Conservation (phyloP, 2,797 vertebrate genomes). For the Sebastes flavidus region DNA sequence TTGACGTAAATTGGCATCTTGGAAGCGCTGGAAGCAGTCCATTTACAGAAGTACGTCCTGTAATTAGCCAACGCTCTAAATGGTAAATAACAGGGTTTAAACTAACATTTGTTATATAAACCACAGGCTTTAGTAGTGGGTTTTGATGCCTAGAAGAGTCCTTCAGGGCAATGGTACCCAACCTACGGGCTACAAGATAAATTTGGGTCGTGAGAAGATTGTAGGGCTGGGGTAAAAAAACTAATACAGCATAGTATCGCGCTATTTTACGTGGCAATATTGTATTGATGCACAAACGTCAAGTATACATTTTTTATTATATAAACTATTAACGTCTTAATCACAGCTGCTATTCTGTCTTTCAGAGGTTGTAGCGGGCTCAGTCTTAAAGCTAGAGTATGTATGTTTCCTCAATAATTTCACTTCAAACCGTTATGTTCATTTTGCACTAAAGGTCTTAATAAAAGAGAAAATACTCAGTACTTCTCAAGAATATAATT, state of each 20-base stretch:
- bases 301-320: no score
- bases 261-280: no score
- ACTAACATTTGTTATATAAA: conserved; percentile 33
- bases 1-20: conserved; percentile 10
- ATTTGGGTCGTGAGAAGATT: not conserved
- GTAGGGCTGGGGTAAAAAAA: not conserved
- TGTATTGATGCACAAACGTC: no score
- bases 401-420: no score
- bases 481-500: no score
- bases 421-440: no score
- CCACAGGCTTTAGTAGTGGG: not conserved
- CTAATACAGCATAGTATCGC: not conserved
- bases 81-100: conserved; percentile 24
- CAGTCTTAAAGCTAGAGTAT: no score
- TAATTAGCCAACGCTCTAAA: conserved; percentile 21
- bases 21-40: conserved; percentile 1
- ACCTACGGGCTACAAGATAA: not conserved
- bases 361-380: no score
- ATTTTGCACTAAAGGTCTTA: no score
- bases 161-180: not conserved
- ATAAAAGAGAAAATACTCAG: no score
- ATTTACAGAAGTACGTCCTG: conserved; percentile 1
- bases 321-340: no score
- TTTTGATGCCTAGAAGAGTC: not conserved
- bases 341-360: no score